Percentiles rank a stretch among this genome's conserved stretches.
Evolutionary conservation across 2,797 vertebrate species (phyloP).

Genomic region (Megaceryle alcyon): DNA sequence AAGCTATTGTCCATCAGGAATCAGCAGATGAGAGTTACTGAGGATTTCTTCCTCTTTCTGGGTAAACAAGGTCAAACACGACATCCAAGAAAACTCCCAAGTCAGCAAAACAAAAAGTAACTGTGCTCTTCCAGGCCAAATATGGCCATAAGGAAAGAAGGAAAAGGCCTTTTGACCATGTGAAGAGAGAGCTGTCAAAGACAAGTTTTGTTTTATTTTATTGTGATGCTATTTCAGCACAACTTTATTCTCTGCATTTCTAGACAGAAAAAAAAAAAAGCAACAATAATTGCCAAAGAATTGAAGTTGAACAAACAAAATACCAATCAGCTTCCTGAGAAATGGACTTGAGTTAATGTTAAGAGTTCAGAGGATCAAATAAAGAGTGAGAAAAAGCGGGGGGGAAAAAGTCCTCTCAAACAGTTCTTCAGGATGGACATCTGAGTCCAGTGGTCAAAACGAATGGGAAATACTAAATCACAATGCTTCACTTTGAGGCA

Average conservation of each 20-base stretch:
- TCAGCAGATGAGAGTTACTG: not conserved
- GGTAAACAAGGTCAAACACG: slow-evolving; percentile 27
- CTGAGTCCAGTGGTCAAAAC: not conserved
- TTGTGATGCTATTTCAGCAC: slow-evolving; percentile 19
- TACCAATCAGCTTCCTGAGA: not conserved
- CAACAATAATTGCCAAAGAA: not conserved
- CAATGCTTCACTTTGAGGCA: not conserved
- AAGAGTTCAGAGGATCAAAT: too few species aligned
- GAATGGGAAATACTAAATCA: not conserved
- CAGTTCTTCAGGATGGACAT: not conserved
- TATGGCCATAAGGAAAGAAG: not conserved
- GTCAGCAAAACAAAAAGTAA: slow-evolving; percentile 40
- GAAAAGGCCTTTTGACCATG: slow-evolving; percentile 15
- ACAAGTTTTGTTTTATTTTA: slow-evolving; percentile 1
- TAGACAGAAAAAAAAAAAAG: not conserved
- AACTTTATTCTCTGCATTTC: not conserved
- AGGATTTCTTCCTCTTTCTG: slow-evolving; percentile 40
- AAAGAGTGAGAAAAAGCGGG: not conserved
- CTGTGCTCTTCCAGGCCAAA: slow-evolving; percentile 38
- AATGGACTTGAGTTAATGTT: not conserved
- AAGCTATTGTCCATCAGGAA: slow-evolving; percentile 42
- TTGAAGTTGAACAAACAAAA: slow-evolving; percentile 4
- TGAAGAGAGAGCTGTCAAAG: not conserved
- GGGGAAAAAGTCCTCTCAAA: not conserved
- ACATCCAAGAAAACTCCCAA: slow-evolving; percentile 25